phyloP scores from a whole-genome alignment of 2,113 vertebrate species.

The Coturnix japonica region DNA sequence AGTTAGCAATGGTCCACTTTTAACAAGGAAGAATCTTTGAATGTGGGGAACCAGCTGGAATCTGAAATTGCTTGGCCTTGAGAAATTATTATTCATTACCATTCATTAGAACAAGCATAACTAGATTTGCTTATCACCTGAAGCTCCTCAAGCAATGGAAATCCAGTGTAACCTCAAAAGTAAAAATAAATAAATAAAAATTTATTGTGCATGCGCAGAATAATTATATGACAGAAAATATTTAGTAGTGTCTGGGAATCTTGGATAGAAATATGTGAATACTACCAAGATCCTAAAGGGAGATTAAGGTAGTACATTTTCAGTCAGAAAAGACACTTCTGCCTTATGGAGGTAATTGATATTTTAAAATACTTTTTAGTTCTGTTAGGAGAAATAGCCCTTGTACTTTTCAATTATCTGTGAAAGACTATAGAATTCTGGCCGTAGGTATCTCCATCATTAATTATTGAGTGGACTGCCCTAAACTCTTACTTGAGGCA shows the following conservation, averaged over 20 bases:
- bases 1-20: neutral
- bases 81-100: neutral
- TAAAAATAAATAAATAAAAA: conserved; percentile 29
- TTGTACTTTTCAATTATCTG: neutral
- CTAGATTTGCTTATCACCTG: conserved; percentile 5
- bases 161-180: neutral
- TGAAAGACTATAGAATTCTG: neutral
- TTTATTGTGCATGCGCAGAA: neutral
- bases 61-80: conserved; percentile 9
- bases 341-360: neutral
- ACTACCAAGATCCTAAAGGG: neutral
- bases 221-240: conserved; percentile 9
- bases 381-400: neutral
- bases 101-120: conserved; percentile 15
- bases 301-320: neutral
- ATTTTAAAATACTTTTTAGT: neutral
- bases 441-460: neutral
- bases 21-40: neutral
- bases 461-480: neutral
- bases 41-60: neutral
- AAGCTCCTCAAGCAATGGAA: neutral
- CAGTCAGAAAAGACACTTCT: neutral
- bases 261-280: neutral
- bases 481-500: neutral
- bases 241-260: neutral